Conservation (phyloP, 1,140 invertebrate genomes). For the Zaprionus africanus region DNA sequence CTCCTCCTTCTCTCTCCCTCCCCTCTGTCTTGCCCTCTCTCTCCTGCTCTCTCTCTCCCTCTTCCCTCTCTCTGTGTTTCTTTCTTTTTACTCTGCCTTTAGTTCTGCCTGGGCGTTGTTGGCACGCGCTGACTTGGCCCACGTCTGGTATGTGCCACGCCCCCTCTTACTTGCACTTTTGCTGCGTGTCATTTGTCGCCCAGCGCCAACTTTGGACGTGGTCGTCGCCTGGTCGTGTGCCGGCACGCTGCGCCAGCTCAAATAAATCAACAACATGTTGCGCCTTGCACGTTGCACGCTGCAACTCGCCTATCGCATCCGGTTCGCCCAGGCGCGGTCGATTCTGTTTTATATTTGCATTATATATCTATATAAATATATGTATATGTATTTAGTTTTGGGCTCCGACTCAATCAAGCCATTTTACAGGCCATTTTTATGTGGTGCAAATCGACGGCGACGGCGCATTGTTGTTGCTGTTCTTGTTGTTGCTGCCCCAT, state of each 20-base stretch:
- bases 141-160: slow-evolving; percentile 2
- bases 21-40: no score
- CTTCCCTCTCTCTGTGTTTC: not conserved
- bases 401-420: slow-evolving; percentile 71
- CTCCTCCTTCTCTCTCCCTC: not conserved
- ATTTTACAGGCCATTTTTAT: slow-evolving; percentile 70
- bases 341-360: slow-evolving; percentile 27
- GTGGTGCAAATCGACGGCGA: slow-evolving; percentile 44
- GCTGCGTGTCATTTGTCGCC: slow-evolving; percentile 46
- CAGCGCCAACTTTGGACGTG: slow-evolving; percentile 53
- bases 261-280: slow-evolving; percentile 71
- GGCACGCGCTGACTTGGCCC: slow-evolving; percentile 6
- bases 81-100: not conserved
- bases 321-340: slow-evolving; percentile 66
- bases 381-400: slow-evolving; percentile 20
- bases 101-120: not conserved
- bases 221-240: slow-evolving; percentile 72
- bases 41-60: not conserved
- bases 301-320: slow-evolving; percentile 67
- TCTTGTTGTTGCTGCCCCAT: slow-evolving; percentile 38
- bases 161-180: slow-evolving; percentile 70
- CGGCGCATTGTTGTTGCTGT: slow-evolving; percentile 54
- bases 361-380: slow-evolving; percentile 8
- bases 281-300: slow-evolving; percentile 31
- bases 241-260: slow-evolving; percentile 42